Base-by-base conservation (phyloP, 2,888 invertebrate genomes). In the Smittia aterrima region DNA sequence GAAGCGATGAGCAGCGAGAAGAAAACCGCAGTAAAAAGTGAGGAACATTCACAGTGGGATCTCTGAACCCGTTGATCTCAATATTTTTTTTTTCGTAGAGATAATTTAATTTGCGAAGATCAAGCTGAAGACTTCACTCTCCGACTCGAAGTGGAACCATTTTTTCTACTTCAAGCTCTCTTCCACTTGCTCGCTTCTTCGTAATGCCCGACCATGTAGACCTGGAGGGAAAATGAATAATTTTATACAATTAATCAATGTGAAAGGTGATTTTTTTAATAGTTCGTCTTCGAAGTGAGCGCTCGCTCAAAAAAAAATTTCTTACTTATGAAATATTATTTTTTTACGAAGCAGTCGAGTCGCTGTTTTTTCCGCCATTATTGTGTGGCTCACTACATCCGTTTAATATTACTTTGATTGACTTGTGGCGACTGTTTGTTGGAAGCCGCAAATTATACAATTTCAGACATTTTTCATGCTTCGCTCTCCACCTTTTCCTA, bases 351-450 rank as follows among this genome's bases (percentile, higher is more conserved):
- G 16, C 47, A 47, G 47, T 47, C 47, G 32, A 47, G 47, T 68
- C 24, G 68, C 47, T 53, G 16, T 68, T 41, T 68, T 41, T 68
- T 68, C 25, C 25, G 18, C 24, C 24, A 38, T 66, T 66, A 18
- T 70, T 70, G 27, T 53, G 54, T 54, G 70, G 53, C 54, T 70
- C 70, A 54, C 54, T 54, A 72, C 62, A 72, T 72, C 72, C 72
- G 72, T 72, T 72, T 72, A 62, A 62, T 62, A 72, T 72, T 72
- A 62, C 40, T 62, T 72, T 58, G 62, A 58, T 72, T 72, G 72
- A 72, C 72, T 62, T 54, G 71, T 71, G 71, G 71, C 71, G 71
- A 71, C 71, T 71, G 71, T 71, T 72, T 72, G 62, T 72, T 72
- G 72, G 72, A 62, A 62, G 72, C 72, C 72, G 72, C 58, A 62